These are phyloP conservation scores for Portevinia maculata DNA, from an alignment of 2,888 invertebrate genomes.

Conservation along the genomic window DNA sequence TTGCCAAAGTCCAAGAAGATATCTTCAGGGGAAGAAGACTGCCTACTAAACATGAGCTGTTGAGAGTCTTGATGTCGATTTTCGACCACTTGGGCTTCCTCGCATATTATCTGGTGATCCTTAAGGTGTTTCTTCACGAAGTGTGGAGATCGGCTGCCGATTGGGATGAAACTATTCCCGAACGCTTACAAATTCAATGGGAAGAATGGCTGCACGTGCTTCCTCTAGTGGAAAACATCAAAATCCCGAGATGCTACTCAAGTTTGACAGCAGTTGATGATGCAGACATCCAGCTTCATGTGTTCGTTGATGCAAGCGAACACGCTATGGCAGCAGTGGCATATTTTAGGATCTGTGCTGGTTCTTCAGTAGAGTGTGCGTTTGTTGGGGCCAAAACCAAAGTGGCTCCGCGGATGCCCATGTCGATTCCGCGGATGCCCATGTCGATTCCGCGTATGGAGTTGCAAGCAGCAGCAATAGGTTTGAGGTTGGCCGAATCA, in stretches of 20 bases:
- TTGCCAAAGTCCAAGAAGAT: not conserved
- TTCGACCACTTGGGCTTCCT: no score
- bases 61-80: slow-evolving; percentile 2
- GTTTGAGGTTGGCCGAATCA: slow-evolving; percentile 63
- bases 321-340: slow-evolving; percentile 75
- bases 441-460: no score
- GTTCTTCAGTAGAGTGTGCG: no score
- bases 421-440: slow-evolving; percentile 74
- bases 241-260: no score
- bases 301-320: slow-evolving; percentile 73
- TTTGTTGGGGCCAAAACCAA: slow-evolving; percentile 73
- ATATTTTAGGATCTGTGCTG: no score
- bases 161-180: slow-evolving; percentile 61
- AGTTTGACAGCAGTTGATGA: no score
- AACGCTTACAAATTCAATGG: slow-evolving; percentile 38
- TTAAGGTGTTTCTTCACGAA: slow-evolving; percentile 67
- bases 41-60: slow-evolving; percentile 29
- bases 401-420: slow-evolving; percentile 72
- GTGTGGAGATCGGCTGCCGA: slow-evolving; percentile 66
- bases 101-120: no score
- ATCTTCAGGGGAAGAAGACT: not conserved
- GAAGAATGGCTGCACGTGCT: slow-evolving; percentile 38
- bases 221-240: slow-evolving; percentile 15
- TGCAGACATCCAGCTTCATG: slow-evolving; percentile 71
- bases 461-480: no score